A percentile compares a stretch with the other conserved stretches of the same genome.
These are phyloP conservation scores for Folsomia candida DNA, from an alignment of 2,888 invertebrate species.

Conservation along the genomic window DNA sequence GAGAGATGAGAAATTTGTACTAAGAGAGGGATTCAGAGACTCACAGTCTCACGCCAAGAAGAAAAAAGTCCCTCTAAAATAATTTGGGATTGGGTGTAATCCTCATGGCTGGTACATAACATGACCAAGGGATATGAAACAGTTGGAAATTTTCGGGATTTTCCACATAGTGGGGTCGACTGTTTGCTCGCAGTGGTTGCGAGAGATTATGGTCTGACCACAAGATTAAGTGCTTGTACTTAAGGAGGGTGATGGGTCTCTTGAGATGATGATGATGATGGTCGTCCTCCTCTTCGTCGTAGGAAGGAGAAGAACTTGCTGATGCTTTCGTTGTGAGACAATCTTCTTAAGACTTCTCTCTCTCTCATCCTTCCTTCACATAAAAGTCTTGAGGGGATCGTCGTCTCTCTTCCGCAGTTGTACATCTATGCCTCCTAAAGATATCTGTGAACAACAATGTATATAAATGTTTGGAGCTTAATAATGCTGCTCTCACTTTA, in stretches of 20 bases:
- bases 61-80: conserved; percentile 13
- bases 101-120: background rate
- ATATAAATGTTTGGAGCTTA: too few species aligned
- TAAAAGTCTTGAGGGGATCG: background rate
- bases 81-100: background rate
- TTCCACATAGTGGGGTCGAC: background rate
- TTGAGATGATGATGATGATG: conserved; percentile 3
- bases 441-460: too few species aligned
- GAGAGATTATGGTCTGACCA: conserved; percentile 19
- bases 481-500: too few species aligned
- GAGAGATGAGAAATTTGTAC: too few species aligned
- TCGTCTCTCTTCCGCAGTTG: background rate
- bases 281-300: background rate
- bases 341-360: background rate
- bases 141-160: too few species aligned
- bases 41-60: conserved; percentile 10
- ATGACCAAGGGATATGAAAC: background rate
- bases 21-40: background rate
- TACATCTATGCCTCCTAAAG: too few species aligned
- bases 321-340: conserved; percentile 1
- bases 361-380: background rate
- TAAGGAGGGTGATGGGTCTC: conserved; percentile 12
- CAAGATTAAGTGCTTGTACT: conserved; percentile 20
- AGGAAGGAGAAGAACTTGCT: too few species aligned
- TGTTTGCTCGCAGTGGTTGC: conserved; percentile 16